These are phyloP conservation scores for Hypolimnas misippus DNA, from an alignment of 2,888 invertebrate species.

Conservation along the genomic window DNA sequence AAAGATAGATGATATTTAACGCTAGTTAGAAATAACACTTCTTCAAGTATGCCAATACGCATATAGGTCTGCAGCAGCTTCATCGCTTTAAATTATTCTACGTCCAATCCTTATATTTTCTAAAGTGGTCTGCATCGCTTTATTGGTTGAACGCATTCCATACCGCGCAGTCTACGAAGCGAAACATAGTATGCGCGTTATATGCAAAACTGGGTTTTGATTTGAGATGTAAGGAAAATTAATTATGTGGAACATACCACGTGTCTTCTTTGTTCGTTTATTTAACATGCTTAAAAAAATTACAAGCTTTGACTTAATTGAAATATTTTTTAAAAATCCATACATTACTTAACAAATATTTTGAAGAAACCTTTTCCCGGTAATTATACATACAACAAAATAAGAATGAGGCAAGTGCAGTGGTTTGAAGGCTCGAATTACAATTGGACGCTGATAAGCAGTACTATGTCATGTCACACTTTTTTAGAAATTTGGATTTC, in stretches of 20 bases:
- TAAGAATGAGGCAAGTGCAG: no score
- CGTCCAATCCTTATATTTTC: constrained; percentile 16
- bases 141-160: constrained; percentile 17
- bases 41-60: constrained; percentile 26
- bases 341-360: no score
- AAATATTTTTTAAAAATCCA: no score
- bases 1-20: constrained; percentile 15
- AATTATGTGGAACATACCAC: not conserved
- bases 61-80: constrained; percentile 4
- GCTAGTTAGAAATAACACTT: constrained; percentile 19
- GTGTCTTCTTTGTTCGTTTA: not conserved
- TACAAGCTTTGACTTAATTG: no score
- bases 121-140: constrained; percentile 16
- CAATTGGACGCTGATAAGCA: no score
- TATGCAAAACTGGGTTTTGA: constrained; percentile 26
- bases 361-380: no score
- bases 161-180: constrained; percentile 32
- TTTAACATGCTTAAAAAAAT: no score
- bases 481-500: no score
- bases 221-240: not conserved
- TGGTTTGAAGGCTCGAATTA: no score
- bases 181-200: constrained; percentile 17
- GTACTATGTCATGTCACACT: no score
- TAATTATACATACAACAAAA: no score
- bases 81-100: constrained; percentile 13